A percentile compares a stretch with the other conserved stretches of the same genome.
phyloP scores from a whole-genome alignment of 2,797 vertebrate genomes.

The Sebastiscus albofasciatus region DNA sequence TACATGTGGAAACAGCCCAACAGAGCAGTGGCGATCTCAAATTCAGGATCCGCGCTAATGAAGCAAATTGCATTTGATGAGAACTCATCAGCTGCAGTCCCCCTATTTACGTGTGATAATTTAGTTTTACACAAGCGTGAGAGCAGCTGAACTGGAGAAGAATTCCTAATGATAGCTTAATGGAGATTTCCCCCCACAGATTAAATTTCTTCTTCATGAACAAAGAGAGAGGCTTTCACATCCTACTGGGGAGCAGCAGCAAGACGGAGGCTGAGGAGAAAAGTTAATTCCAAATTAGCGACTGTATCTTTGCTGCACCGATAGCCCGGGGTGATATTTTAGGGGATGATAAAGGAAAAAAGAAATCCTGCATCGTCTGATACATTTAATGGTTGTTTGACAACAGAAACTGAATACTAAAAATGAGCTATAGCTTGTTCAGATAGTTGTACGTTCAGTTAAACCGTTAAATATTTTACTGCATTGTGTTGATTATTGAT shows the following conservation, averaged over 20 bases:
- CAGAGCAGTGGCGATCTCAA: neutral
- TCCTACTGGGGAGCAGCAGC: slow-evolving; percentile 31
- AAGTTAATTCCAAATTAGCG: slow-evolving; percentile 53
- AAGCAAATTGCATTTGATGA: slow-evolving; percentile 56
- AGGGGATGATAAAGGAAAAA: slow-evolving; percentile 5
- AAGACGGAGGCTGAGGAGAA: slow-evolving; percentile 29
- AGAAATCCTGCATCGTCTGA: slow-evolving; percentile 15
- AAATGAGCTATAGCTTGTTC: neutral
- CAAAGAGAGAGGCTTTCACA: slow-evolving; percentile 45
- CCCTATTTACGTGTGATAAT: slow-evolving; percentile 55
- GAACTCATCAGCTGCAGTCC: slow-evolving; percentile 42
- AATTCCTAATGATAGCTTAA: slow-evolving; percentile 71
- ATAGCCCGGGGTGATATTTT: slow-evolving; percentile 25
- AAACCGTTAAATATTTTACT: neutral
- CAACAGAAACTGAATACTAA: neutral
- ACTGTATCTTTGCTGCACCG: slow-evolving; percentile 33
- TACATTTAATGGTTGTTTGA: slow-evolving; percentile 37
- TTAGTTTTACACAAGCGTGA: slow-evolving; percentile 53
- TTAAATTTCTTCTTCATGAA: slow-evolving; percentile 53
- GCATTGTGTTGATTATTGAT: neutral
- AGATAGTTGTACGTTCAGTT: neutral
- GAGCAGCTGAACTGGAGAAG: slow-evolving; percentile 48
- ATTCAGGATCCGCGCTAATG: slow-evolving; percentile 29
- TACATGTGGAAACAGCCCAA: neutral
- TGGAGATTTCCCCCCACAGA: slow-evolving; percentile 52